These are phyloP conservation scores for Glomeris maerens DNA, from an alignment of 1,140 invertebrate genomes.

Conservation along the genomic window DNA sequence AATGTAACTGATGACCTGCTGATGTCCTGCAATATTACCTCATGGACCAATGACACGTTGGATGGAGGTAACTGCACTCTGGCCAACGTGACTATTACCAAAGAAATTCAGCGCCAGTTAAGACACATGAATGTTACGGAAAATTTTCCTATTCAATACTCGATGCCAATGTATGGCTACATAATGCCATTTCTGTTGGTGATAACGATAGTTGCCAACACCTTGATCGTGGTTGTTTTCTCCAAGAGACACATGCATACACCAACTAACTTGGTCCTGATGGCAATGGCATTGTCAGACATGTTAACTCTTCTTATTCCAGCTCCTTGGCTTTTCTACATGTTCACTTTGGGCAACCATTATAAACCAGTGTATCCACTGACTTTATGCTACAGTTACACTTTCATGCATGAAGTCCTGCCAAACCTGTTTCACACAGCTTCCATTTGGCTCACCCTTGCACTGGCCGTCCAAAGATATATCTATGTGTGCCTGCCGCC, in stretches of 20 bases:
- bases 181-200: slow-evolving; percentile 68
- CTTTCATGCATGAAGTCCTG: slow-evolving; percentile 56
- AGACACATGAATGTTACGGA: slow-evolving; percentile 4
- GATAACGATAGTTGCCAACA: slow-evolving; percentile 79
- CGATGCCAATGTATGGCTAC: slow-evolving; percentile 49
- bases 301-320: slow-evolving; percentile 80
- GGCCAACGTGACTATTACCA: too few relatives aligned
- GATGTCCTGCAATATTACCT: too few relatives aligned
- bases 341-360: slow-evolving; percentile 77
- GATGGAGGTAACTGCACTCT: too few relatives aligned
- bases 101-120: too few relatives aligned
- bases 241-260: slow-evolving; percentile 46
- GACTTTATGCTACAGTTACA: slow-evolving; percentile 59
- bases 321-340: slow-evolving; percentile 71
- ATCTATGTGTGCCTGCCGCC: slow-evolving; percentile 83
- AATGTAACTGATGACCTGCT: too few relatives aligned
- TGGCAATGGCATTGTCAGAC: slow-evolving; percentile 81
- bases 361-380: slow-evolving; percentile 56
- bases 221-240: slow-evolving; percentile 60
- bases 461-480: slow-evolving; percentile 73
- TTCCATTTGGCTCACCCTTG: slow-evolving; percentile 77
- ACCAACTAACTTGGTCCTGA: slow-evolving; percentile 51
- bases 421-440: slow-evolving; percentile 83
- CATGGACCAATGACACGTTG: too few relatives aligned
- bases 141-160: slow-evolving; percentile 44